phyloP scores from a whole-genome alignment of 2,113 vertebrate genomes.

The Delphinapterus leucas region DNA sequence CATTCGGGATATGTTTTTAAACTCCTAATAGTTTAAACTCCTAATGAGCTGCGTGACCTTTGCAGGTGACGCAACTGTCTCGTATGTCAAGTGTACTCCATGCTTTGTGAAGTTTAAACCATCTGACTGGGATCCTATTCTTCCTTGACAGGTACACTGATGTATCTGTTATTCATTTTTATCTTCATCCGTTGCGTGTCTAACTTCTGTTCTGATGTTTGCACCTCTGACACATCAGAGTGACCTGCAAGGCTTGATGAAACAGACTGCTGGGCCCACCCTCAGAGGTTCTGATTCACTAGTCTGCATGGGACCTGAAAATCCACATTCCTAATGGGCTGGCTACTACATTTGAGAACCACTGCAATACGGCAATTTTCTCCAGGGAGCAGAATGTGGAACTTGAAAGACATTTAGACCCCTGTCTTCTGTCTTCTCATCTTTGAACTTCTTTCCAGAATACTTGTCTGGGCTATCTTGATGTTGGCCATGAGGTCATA shows the following conservation, averaged over 20 bases:
- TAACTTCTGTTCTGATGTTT: not conserved
- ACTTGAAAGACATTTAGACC: not conserved
- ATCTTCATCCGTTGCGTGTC: fast-evolving
- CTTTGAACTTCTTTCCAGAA: not conserved
- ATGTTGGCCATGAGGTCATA: not conserved
- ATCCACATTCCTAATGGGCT: not conserved
- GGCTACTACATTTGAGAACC: not conserved
- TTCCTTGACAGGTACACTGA: not conserved
- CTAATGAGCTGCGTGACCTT: not conserved
- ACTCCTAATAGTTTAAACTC: not conserved
- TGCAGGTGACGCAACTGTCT: not conserved
- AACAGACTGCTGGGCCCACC: not conserved
- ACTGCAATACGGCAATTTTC: fast-evolving
- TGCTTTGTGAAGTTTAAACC: not conserved
- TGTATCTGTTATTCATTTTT: not conserved
- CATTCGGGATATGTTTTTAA: not conserved
- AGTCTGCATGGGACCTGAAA: not conserved
- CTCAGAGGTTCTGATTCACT: not conserved
- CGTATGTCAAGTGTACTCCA: not conserved
- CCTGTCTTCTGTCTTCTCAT: not conserved
- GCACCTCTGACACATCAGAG: too few species aligned
- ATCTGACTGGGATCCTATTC: too few species aligned
- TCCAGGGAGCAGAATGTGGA: not conserved
- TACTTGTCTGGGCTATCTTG: too few species aligned
- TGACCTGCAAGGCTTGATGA: not conserved